Base-by-base conservation (phyloP, 2,888 invertebrate genomes). In the Tryphoninae sp. region DNA sequence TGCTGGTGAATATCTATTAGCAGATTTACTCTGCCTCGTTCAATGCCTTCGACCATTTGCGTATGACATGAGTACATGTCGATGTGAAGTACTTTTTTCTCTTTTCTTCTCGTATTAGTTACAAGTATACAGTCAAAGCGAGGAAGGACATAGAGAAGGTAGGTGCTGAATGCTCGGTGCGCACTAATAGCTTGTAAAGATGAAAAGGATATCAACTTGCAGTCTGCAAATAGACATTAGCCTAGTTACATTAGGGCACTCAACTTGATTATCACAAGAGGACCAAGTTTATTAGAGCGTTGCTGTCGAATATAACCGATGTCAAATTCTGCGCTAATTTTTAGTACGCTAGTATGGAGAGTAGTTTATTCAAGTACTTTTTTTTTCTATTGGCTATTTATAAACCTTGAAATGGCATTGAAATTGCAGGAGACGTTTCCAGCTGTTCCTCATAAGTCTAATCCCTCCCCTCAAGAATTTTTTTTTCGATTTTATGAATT, bases 151-250 rank as follows among this genome's bases (percentile, higher is more conserved):
- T n/a, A n/a, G 23, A 33, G 55, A 58, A 59, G 22, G 42, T 8
- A 33, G 26, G 19, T 23, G 9, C 40, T 55, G 58, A 55, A 69
- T 42, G 69, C 42, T 59, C n/a, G 33, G 22, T n/a, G 23, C 16
- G 64, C 55, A 42, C 45, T 64, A 51, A 69, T 33, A 19, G 53
- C 40, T 26, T 58, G 40, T 40, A 33, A 53, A 51, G 49, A 42
- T 64, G 26, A 62, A 40, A 45, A 42, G 11, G n/a, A 51, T n/a
- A 13, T 13, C 51, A 13, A n/a, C 51, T 9, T 51, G 73, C 40
- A 45, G 40, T 78, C 26, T 64, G 69, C 49, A 64, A 45, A 26
- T 11, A 16, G 58, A 65, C 23, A 55, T 78, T 78, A 65, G 72
- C 40, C 40, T 7, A 49, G 13, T 65, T 23, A 8, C 58, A 64